Evolutionary conservation across 2,797 vertebrate species (phyloP).

Genomic region (Rhincodon typus): DNA sequence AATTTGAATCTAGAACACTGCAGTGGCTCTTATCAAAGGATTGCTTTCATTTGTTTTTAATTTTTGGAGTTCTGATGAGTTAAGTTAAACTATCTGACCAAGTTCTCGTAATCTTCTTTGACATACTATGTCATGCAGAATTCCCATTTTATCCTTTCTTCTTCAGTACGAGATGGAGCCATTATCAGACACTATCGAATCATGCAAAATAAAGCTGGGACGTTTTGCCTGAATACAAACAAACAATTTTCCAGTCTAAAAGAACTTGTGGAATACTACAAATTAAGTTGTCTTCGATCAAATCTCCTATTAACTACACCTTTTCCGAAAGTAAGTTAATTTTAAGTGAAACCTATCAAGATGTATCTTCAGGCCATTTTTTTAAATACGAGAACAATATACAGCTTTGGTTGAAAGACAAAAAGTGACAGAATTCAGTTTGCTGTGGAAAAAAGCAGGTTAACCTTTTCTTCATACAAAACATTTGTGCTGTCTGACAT

Average conservation of each 20-base stretch:
- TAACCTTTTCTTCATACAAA: background rate
- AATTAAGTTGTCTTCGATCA: conserved; percentile 45
- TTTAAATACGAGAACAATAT: background rate
- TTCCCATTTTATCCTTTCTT: background rate
- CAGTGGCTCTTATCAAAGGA: background rate
- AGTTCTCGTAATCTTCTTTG: background rate
- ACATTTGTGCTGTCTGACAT: background rate
- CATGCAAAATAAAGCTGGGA: background rate
- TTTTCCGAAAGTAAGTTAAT: conserved; percentile 54
- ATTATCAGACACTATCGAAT: conserved; percentile 66
- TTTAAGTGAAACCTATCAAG: background rate
- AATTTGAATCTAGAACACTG: background rate
- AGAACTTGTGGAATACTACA: conserved; percentile 58
- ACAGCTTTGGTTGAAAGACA: background rate
- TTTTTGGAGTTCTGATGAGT: background rate
- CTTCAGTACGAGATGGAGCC: conserved; percentile 54
- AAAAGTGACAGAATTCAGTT: background rate
- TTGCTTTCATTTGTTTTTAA: background rate
- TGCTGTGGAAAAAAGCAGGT: background rate
- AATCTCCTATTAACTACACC: conserved; percentile 48
- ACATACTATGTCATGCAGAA: background rate
- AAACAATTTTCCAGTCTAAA: conserved; percentile 54
- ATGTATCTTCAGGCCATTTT: background rate
- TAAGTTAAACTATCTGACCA: background rate
- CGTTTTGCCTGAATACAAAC: conserved; percentile 49